Conservation (phyloP, 2,888 invertebrate genomes). For the Tenthredo scrophulariae region DNA sequence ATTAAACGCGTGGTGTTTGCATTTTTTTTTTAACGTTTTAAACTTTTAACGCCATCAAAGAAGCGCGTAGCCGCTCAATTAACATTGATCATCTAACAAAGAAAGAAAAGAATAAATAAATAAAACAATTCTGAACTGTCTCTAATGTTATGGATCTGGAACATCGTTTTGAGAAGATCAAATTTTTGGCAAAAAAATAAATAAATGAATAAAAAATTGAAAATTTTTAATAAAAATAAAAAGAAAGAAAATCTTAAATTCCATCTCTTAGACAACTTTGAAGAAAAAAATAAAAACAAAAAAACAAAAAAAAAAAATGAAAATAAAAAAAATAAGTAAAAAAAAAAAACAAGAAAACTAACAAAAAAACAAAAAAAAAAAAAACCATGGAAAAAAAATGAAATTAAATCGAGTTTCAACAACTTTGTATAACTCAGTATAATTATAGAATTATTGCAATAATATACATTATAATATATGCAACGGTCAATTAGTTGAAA, state of each 20-base stretch:
- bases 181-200: neutral
- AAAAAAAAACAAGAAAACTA: neutral
- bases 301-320: neutral
- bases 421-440: slow-evolving; percentile 38
- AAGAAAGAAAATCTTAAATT: neutral
- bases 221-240: neutral
- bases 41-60: neutral
- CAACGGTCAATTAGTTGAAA: slow-evolving; percentile 64
- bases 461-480: slow-evolving; percentile 27
- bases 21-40: neutral
- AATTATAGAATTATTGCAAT: slow-evolving; percentile 50
- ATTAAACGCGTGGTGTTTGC: slow-evolving; percentile 59
- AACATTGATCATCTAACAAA: neutral
- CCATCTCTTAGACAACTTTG: slow-evolving; percentile 3
- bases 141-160: neutral
- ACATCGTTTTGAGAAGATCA: slow-evolving; percentile 3
- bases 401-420: slow-evolving; percentile 22
- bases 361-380: slow-evolving; percentile 47
- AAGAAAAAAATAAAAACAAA: neutral
- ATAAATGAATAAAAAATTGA: too few relatives aligned
- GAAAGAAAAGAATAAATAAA: neutral
- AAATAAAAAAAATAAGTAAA: neutral
- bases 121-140: neutral
- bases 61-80: neutral
- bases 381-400: too few relatives aligned